Evolutionary conservation across 2,113 vertebrate species (phyloP), one percentile per base, ranked within the genome.

Genomic region (Ornithorhynchus anatinus): DNA sequence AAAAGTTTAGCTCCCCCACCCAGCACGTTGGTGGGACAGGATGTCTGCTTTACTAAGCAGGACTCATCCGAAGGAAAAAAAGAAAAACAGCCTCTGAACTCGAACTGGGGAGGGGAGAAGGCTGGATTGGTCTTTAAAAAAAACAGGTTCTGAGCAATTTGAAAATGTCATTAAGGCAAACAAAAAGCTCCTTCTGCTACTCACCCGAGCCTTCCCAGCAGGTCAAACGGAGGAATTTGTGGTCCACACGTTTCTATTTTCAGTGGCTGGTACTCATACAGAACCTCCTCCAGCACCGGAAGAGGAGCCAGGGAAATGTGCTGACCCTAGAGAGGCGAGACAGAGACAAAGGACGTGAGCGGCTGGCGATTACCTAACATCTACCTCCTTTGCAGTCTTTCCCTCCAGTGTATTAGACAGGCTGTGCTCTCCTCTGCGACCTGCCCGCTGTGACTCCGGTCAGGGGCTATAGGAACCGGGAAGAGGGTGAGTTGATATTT

Each of bases 231-330:
- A 63, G 98, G 98, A 72, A 98, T 95, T 3, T 73, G 75, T 2
- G 98, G 97, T 56, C 98, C 97, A 1, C 87, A 93, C 4, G 94
- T 96, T 80, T 96, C 91, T 61, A 97, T 87, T 8, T 93, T 88
- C 64, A 97, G 80, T 31, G 96, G 93, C 3, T 94, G 92, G 81
- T 99, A 99, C 2, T 89, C 87, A 79, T 98, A 99, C 6, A 98
- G 86, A 38, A 89, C 82, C 82, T 98, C 97, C 60, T 96, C 93
- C 48, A 97, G 74, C 79, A 86, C 95, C 3, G 92, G 89, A 66
- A 96, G 76, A 12, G 96, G 91, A 82, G 94, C 92, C 63, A 98
- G 91, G 44, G 95, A 96, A 89, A 99, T 94, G 4, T 95, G 95
- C 60, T 99, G 96, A 81, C 92, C 89, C 98, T 99, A 77, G 68